These are phyloP conservation scores for Bedellia somnulentella DNA, from an alignment of 2,888 invertebrate genomes.

Conservation along the genomic window DNA sequence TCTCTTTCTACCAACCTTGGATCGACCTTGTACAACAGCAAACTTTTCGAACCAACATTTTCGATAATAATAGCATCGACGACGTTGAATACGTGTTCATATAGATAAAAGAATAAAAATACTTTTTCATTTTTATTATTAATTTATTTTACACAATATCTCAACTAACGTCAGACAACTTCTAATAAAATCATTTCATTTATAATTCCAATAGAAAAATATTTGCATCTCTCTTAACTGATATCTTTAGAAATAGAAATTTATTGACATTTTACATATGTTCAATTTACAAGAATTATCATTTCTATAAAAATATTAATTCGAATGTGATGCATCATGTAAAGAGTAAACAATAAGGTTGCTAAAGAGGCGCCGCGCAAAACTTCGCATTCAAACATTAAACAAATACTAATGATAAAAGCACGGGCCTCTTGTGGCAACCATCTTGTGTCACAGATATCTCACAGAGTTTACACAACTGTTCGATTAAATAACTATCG, in stretches of 20 bases:
- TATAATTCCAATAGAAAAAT: conserved; percentile 36
- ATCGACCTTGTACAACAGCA: too few species aligned
- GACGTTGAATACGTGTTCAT: too few species aligned
- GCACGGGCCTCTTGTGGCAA: too few species aligned
- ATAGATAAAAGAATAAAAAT: too few species aligned
- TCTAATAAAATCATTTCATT: conserved; percentile 23
- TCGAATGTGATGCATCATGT: conserved; percentile 16
- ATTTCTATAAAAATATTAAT: conserved; percentile 11
- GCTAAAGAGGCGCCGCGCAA: background rate
- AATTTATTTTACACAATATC: conserved; percentile 53
- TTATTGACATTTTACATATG: conserved; percentile 38
- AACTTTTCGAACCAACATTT: too few species aligned
- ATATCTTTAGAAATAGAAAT: conserved; percentile 40
- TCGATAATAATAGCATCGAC: too few species aligned
- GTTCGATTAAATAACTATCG: conserved; percentile 7
- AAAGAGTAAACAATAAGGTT: conserved; percentile 8
- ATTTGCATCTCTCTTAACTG: conserved; percentile 41
- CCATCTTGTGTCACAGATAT: too few species aligned
- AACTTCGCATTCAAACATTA: background rate
- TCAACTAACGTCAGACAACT: conserved; percentile 44
- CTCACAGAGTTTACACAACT: too few species aligned
- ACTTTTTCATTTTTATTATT: too few species aligned
- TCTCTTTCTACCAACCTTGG: too few species aligned
- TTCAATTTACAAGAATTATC: conserved; percentile 10
- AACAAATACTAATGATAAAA: background rate